Conservation (phyloP, 2,113 vertebrate genomes). For the Caracal caracal region DNA sequence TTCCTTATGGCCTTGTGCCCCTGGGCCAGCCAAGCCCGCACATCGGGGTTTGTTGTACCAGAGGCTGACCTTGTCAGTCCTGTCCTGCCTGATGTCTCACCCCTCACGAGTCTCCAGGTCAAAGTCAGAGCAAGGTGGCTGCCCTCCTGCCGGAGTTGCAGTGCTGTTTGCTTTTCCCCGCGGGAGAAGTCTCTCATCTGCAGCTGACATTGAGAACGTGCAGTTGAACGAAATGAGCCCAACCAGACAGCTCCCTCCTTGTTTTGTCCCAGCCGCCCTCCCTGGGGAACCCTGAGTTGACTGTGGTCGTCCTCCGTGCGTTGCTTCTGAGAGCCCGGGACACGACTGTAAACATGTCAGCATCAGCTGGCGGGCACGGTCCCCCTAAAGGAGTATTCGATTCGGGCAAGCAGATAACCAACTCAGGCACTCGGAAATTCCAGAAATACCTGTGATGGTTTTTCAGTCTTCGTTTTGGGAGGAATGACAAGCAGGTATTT, state of each 20-base stretch:
- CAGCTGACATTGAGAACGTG: neutral
- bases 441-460: too few relatives aligned
- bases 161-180: neutral
- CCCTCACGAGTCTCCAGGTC: neutral
- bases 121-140: neutral
- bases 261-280: rapidly evolving
- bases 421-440: neutral
- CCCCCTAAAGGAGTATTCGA: neutral
- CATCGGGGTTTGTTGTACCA: rapidly evolving
- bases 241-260: rapidly evolving
- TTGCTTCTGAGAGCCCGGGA: neutral
- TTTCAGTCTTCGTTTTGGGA: too few relatives aligned
- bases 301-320: neutral
- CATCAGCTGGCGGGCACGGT: neutral
- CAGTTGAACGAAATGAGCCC: neutral
- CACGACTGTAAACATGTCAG: rapidly evolving
- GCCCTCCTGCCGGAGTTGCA: rapidly evolving
- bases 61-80: neutral
- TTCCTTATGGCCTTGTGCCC: neutral
- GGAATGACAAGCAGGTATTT: neutral
- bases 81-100: neutral
- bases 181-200: rapidly evolving
- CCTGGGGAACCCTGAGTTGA: rapidly evolving
- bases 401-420: neutral
- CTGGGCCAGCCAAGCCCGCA: neutral